Evolutionary conservation across 2,113 vertebrate genomes (phyloP).

Genomic region (Siphamia tubifer): DNA sequence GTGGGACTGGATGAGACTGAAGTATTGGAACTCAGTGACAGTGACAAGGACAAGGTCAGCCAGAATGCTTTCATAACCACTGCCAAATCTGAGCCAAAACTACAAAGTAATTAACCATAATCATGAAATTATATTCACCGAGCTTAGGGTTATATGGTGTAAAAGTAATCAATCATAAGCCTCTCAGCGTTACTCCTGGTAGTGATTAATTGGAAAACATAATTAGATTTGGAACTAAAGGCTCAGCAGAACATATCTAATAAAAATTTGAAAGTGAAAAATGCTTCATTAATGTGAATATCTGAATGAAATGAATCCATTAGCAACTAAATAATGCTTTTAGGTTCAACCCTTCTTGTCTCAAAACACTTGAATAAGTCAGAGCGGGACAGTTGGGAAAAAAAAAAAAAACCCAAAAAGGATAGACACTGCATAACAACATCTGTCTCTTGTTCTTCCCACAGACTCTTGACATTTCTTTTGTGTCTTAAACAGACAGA

Average conservation of each 20-base stretch:
- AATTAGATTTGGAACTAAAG: constrained; percentile 54
- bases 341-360: not conserved
- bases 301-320: constrained; percentile 32
- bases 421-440: not conserved
- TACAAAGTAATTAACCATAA: constrained; percentile 23
- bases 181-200: not conserved
- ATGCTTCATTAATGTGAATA: constrained; percentile 41
- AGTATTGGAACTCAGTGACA: constrained; percentile 28
- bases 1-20: constrained; percentile 13
- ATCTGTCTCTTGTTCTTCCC: not conserved
- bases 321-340: not conserved
- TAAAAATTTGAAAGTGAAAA: constrained; percentile 50
- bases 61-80: constrained; percentile 25
- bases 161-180: constrained; percentile 27
- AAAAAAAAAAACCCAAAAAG: too few species aligned
- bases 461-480: not conserved
- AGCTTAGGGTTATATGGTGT: not conserved
- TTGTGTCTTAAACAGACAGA: not conserved
- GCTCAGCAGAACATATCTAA: constrained; percentile 32
- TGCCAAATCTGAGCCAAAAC: constrained; percentile 39
- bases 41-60: constrained; percentile 69
- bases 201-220: constrained; percentile 56
- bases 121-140: not conserved
- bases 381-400: not conserved
- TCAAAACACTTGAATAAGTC: not conserved